Conservation (phyloP, 2,888 invertebrate species). For the Lasioglossum figueresi region DNA sequence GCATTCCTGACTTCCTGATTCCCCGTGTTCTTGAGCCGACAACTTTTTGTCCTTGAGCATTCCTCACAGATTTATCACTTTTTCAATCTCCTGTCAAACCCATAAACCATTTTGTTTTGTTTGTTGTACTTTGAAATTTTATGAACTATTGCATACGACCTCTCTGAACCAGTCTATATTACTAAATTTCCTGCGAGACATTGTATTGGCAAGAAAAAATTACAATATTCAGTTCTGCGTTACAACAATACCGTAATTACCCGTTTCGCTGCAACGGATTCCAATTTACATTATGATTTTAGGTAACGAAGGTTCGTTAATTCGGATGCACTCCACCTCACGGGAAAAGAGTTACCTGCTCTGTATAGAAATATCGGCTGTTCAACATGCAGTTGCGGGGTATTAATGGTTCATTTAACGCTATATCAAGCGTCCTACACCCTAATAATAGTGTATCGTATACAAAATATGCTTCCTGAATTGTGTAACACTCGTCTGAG, state of each 20-base stretch:
- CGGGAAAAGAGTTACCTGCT: not conserved
- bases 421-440: not conserved
- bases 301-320: not conserved
- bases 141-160: not conserved
- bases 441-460: constrained; percentile 1
- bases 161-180: not conserved
- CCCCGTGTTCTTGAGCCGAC: not conserved
- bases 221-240: not conserved
- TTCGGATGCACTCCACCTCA: not conserved
- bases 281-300: constrained; percentile 7
- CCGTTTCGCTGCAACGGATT: not conserved
- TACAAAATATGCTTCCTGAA: constrained; percentile 5
- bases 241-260: not conserved
- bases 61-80: not conserved
- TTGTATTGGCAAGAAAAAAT: not conserved
- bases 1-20: not conserved
- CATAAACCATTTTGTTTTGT: not conserved
- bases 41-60: not conserved
- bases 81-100: not conserved
- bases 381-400: not conserved
- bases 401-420: constrained; percentile 17
- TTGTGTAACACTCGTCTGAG: not conserved
- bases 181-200: not conserved
- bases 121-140: too few relatives aligned
- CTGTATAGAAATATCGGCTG: not conserved